phyloP scores from a whole-genome alignment of 2,113 vertebrate species.

The Porphyrio hochstetteri region DNA sequence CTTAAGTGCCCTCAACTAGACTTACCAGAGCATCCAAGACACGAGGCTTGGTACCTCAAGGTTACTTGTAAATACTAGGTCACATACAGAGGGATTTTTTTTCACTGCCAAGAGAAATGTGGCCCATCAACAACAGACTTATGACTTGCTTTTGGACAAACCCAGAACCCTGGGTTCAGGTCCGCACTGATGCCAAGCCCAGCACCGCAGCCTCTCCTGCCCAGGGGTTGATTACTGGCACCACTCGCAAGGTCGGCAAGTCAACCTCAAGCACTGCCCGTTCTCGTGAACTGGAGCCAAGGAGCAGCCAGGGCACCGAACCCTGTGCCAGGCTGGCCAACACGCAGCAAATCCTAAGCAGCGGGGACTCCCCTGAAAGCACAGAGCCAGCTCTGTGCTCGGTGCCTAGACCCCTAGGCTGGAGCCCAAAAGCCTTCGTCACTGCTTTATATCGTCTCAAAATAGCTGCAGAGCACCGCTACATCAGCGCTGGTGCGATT shows the following conservation, averaged over 20 bases:
- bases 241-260: background rate
- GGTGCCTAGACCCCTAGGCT: background rate
- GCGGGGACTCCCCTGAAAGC: background rate
- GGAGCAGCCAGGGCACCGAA: background rate
- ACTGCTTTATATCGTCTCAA: background rate
- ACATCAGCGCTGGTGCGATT: background rate
- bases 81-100: background rate
- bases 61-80: background rate
- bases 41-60: background rate
- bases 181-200: background rate
- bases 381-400: conserved; percentile 15
- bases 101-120: background rate
- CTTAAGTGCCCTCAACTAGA: background rate
- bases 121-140: background rate
- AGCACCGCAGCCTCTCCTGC: background rate
- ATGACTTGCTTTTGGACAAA: background rate
- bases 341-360: background rate
- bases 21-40: background rate
- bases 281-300: background rate
- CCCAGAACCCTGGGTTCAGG: background rate
- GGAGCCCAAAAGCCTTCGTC: background rate
- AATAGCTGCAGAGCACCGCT: background rate
- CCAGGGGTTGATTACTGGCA: background rate
- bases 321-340: background rate
- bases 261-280: accelerated